Evolutionary conservation across 64 coral and sea anemone species (phyloP).

Genomic region (Montipora cactus): DNA sequence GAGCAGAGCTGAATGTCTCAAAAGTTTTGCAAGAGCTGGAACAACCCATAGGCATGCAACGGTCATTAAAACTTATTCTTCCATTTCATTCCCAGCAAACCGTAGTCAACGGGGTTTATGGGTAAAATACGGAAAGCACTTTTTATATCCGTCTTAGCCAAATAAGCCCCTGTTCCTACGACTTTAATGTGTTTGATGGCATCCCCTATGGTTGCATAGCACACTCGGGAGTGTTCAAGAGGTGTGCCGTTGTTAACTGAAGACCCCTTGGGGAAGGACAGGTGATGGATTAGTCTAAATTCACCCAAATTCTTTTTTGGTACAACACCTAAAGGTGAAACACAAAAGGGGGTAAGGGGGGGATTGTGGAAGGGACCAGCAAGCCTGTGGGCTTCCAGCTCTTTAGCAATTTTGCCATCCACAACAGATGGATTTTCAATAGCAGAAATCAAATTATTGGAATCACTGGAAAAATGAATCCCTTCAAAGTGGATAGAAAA

Average conservation of each 20-base stretch:
- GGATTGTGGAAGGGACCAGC: too few relatives aligned
- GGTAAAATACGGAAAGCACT: background rate
- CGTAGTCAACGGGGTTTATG: background rate
- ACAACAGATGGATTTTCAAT: too few relatives aligned
- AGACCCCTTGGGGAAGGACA: background rate
- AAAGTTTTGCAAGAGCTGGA: background rate
- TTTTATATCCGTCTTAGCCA: background rate
- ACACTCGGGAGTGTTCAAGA: background rate
- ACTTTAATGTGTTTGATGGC: background rate
- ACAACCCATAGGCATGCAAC: background rate
- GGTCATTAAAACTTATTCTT: background rate
- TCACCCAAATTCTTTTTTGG: background rate
- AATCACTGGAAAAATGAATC: too few relatives aligned
- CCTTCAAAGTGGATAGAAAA: too few relatives aligned
- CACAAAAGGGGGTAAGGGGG: too few relatives aligned
- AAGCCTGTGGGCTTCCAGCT: too few relatives aligned
- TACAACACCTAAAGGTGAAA: background rate
- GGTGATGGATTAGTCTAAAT: background rate
- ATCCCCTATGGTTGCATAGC: background rate
- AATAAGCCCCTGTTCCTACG: background rate
- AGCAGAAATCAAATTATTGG: too few relatives aligned
- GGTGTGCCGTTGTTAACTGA: background rate
- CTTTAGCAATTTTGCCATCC: too few relatives aligned
- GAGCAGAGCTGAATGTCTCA: constrained; percentile 8
- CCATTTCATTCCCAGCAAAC: background rate